These are phyloP conservation scores for Phrixothrix hirtus DNA, from an alignment of 2,888 invertebrate genomes.

Conservation along the genomic window DNA sequence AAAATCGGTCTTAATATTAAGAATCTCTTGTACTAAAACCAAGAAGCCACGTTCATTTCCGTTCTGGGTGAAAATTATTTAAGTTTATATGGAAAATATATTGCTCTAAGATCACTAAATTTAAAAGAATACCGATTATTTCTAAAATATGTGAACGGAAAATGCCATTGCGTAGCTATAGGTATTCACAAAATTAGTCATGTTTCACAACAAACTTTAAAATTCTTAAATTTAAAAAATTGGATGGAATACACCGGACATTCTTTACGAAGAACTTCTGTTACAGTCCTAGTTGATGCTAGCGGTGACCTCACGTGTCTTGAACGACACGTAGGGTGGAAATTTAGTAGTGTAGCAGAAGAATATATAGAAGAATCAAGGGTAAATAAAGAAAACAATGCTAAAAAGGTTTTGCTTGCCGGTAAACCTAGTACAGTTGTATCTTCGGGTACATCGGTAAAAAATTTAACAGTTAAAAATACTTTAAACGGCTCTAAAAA, in stretches of 20 bases:
- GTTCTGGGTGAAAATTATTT: neutral
- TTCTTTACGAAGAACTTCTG: conserved; percentile 6
- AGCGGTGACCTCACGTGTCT: too few species aligned
- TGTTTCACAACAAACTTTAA: conserved; percentile 2
- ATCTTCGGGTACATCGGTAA: too few species aligned
- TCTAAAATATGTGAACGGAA: neutral
- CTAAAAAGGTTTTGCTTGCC: too few species aligned
- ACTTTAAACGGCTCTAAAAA: too few species aligned
- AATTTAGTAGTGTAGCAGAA: neutral
- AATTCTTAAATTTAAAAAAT: conserved; percentile 6
- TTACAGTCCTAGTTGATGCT: conserved; percentile 3
- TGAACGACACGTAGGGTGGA: too few species aligned
- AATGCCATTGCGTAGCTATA: neutral
- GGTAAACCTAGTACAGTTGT: too few species aligned
- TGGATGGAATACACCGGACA: conserved; percentile 7
- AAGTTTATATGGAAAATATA: neutral
- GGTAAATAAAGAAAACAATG: neutral
- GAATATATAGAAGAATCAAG: neutral
- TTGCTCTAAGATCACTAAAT: neutral
- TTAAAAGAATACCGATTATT: neutral
- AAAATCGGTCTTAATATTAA: neutral
- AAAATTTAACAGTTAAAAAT: too few species aligned
- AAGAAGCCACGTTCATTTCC: conserved; percentile 2
- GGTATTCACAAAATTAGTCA: neutral
- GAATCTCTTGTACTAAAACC: neutral